Conservation (phyloP, 1,140 invertebrate genomes). For the Contarinia nasturtii region DNA sequence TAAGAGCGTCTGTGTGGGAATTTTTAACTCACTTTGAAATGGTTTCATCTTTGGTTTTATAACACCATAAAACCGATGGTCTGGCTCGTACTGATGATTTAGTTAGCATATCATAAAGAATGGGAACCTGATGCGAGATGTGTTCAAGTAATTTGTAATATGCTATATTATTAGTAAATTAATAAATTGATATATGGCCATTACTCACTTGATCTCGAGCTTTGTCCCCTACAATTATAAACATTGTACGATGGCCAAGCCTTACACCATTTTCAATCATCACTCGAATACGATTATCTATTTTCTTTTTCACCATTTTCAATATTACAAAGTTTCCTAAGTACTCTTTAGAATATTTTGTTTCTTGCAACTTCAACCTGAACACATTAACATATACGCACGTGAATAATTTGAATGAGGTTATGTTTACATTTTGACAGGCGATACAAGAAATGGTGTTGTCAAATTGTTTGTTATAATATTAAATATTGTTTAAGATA, state of each 20-base stretch:
- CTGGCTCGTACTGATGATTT: constrained; percentile 84
- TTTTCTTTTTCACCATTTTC: constrained; percentile 78
- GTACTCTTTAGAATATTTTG: no score
- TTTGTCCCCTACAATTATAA: constrained; percentile 91
- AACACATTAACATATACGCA: no score
- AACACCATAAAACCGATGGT: constrained; percentile 94
- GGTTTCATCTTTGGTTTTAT: constrained; percentile 78
- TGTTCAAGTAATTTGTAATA: no score
- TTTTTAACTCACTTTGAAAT: constrained; percentile 62
- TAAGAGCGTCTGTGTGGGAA: constrained; percentile 3
- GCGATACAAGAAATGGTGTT: no score
- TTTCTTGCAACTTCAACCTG: no score
- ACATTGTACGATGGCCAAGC: constrained; percentile 75
- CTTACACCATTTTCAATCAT: constrained; percentile 95
- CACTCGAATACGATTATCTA: constrained; percentile 87
- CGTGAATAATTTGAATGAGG: no score
- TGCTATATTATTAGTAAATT: no score
- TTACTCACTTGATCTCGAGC: constrained; percentile 70
- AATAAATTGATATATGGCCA: no score
- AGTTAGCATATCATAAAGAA: constrained; percentile 91
- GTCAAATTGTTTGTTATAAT: no score
- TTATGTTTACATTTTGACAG: no score
- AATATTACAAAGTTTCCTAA: no score
- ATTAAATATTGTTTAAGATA: no score
- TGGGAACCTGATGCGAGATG: constrained; percentile 50